Conservation (phyloP, 2,113 vertebrate genomes). For the Campylomormyrus tamandua region DNA sequence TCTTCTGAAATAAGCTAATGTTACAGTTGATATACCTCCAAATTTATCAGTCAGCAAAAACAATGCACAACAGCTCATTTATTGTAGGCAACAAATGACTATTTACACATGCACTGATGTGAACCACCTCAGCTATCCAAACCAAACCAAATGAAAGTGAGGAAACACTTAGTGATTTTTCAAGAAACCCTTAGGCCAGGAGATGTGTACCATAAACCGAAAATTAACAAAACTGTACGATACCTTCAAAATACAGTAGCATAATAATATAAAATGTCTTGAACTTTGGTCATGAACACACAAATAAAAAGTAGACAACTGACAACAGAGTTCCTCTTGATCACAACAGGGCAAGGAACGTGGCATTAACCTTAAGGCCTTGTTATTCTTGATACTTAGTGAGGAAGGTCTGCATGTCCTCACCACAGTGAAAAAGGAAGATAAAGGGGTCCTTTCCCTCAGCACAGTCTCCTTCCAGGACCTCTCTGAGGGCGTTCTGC, state of each 20-base stretch:
- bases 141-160: not conserved
- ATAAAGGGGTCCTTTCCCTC: not conserved
- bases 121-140: not conserved
- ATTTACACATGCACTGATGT: not conserved
- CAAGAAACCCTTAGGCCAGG: not conserved
- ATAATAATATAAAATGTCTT: not conserved
- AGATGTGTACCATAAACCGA: not conserved
- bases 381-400: not conserved
- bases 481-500: not conserved
- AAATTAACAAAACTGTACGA: not conserved
- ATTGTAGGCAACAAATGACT: not conserved
- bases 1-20: not conserved
- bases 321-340: not conserved
- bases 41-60: not conserved
- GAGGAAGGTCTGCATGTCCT: not conserved
- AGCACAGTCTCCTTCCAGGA: not conserved
- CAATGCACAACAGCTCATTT: not conserved
- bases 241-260: not conserved
- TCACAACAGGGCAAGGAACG: not conserved
- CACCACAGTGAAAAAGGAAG: not conserved
- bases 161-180: not conserved
- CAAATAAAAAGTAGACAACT: not conserved
- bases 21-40: not conserved
- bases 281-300: not conserved
- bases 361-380: not conserved